A percentile compares a stretch with the other conserved stretches of the same genome.
Conservation (phyloP, 2,888 invertebrate genomes). For the Vandiemenella viatica region DNA sequence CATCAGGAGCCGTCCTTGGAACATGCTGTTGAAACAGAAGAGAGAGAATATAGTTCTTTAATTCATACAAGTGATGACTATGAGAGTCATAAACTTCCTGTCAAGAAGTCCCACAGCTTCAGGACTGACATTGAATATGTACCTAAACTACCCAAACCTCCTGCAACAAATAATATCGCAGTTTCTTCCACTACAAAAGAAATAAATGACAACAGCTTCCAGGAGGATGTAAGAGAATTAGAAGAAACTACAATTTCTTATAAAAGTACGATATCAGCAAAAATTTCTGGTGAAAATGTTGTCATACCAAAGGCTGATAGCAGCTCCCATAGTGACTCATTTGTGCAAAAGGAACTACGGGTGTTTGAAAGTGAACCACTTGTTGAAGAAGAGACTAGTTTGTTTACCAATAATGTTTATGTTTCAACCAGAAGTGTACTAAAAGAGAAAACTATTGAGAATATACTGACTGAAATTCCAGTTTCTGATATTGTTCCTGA, state of each 20-base stretch:
- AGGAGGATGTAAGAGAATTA: not conserved
- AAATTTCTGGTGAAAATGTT: not conserved
- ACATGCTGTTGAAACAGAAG: constrained; percentile 18
- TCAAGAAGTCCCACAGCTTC: constrained; percentile 59
- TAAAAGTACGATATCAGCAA: constrained; percentile 1
- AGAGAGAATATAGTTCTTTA: constrained; percentile 25
- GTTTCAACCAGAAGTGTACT: constrained; percentile 7
- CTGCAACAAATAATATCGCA: not conserved
- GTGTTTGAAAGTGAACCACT: not conserved
- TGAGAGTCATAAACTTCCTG: constrained; percentile 36
- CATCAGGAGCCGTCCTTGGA: not conserved
- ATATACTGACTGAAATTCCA: not conserved
- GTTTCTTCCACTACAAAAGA: not conserved
- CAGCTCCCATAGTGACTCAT: not conserved
- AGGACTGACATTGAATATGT: constrained; percentile 23
- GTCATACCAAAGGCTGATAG: not conserved
- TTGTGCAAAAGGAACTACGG: not conserved
- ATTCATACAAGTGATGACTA: constrained; percentile 24
- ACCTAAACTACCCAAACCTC: not conserved
- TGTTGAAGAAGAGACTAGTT: not conserved
- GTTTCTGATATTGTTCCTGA: not conserved
- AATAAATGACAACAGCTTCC: not conserved
- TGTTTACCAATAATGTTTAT: constrained; percentile 4
- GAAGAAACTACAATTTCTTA: constrained; percentile 1
- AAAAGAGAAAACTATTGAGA: constrained; percentile 3